These are phyloP conservation scores for Caracal caracal DNA, from an alignment of 2,113 vertebrate genomes.

Conservation along the genomic window DNA sequence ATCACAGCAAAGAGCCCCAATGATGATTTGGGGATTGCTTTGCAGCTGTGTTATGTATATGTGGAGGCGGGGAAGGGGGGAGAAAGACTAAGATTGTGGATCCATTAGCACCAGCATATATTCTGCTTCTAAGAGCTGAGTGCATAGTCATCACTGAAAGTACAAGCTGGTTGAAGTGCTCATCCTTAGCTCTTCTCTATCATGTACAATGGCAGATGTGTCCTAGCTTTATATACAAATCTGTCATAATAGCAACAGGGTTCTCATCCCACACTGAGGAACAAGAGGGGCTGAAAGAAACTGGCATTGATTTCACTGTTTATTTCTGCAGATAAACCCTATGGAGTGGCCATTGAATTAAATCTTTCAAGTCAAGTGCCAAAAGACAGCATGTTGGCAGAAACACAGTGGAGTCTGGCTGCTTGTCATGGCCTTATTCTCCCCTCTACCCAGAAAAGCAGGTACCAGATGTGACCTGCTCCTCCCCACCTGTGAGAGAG, in stretches of 20 bases:
- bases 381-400: neutral
- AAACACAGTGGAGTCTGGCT: neutral
- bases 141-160: fast-evolving
- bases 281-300: neutral
- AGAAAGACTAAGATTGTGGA: no score
- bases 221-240: neutral
- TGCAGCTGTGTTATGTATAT: neutral
- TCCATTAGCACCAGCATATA: fast-evolving
- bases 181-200: neutral
- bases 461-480: neutral
- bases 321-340: neutral
- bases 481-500: neutral
- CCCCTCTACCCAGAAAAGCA: neutral
- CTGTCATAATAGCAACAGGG: neutral
- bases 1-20: neutral
- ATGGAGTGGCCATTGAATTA: neutral
- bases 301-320: neutral
- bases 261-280: neutral
- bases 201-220: no score
- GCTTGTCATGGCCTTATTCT: neutral
- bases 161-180: fast-evolving
- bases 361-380: neutral
- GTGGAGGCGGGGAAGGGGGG: fast-evolving
- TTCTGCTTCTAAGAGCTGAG: neutral
- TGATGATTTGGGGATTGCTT: neutral